Percentiles rank a stretch among this genome's conserved stretches.
These are phyloP conservation scores for Ditylenchus dipsaci DNA, from an alignment of 1,140 invertebrate genomes.

Conservation along the genomic window DNA sequence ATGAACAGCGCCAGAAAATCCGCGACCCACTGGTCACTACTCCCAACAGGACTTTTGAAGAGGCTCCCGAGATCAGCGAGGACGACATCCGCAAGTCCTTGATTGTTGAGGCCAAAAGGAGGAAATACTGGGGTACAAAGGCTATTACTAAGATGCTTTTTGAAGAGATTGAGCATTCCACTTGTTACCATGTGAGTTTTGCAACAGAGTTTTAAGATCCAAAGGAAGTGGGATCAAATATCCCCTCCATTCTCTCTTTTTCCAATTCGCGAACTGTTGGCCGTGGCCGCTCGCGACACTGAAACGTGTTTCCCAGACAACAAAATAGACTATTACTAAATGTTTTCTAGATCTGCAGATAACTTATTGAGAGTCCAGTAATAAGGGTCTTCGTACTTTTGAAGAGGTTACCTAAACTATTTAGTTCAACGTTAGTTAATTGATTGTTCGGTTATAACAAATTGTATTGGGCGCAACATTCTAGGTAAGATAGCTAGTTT, in stretches of 20 bases:
- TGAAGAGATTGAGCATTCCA: constrained; percentile 44
- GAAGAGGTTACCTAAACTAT: too few relatives aligned
- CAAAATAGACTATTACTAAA: background rate
- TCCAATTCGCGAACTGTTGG: too few relatives aligned
- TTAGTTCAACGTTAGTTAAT: too few relatives aligned
- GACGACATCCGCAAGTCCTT: constrained; percentile 50
- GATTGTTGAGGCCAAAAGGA: constrained; percentile 50
- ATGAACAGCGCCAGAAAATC: background rate
- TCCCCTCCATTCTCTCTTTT: too few relatives aligned
- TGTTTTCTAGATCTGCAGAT: background rate
- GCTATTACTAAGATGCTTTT: constrained; percentile 55
- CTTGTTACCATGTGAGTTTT: constrained; percentile 50
- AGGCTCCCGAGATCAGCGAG: constrained; percentile 32
- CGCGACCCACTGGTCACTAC: background rate
- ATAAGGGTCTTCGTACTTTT: too few relatives aligned
- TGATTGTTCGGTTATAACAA: too few relatives aligned
- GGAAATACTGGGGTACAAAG: constrained; percentile 51
- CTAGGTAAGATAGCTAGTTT: too few relatives aligned
- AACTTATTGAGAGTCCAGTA: too few relatives aligned
- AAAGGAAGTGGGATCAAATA: background rate
- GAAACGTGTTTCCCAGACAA: background rate
- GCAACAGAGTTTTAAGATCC: background rate
- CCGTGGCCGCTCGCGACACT: too few relatives aligned
- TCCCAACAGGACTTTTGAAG: background rate
- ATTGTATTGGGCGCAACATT: too few relatives aligned